A percentile compares a stretch with the other conserved stretches of the same genome.
phyloP scores from a whole-genome alignment of 2,888 invertebrate genomes.

The Hypercompe scribonia region DNA sequence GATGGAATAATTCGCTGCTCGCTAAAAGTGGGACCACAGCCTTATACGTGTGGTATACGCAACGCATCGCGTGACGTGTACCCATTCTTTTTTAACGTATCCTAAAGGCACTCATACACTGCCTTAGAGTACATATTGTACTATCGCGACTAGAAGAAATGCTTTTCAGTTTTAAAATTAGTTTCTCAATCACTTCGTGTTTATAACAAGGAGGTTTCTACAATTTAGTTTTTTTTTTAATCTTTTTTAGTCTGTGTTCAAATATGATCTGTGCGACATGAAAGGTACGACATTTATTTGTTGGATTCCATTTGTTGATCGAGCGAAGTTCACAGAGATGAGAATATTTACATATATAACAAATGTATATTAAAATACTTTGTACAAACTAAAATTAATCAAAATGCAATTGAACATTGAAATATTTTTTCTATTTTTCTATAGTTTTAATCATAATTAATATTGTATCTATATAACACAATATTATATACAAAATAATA shows the following conservation, averaged over 20 bases:
- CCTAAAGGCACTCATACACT: background rate
- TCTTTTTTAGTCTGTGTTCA: background rate
- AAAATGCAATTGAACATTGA: background rate
- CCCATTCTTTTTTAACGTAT: background rate
- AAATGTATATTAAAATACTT: background rate
- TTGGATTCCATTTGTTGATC: background rate
- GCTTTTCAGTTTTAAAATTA: background rate
- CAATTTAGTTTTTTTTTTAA: background rate
- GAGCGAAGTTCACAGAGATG: background rate
- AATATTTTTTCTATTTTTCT: background rate
- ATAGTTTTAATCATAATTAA: background rate
- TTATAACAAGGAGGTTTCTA: background rate
- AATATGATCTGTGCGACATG: background rate
- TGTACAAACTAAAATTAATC: background rate
- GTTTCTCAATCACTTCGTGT: background rate
- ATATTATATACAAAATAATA: background rate
- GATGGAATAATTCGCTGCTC: background rate
- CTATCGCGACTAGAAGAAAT: background rate
- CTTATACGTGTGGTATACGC: background rate
- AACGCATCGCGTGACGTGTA: background rate
- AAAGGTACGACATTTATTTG: too few relatives aligned
- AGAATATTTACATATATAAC: background rate
- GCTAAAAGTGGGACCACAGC: conserved; percentile 1
- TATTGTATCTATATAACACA: background rate
- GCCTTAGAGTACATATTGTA: background rate